These are phyloP conservation scores for Eristalinus sepulchralis DNA, from an alignment of 2,888 invertebrate species.

Conservation along the genomic window DNA sequence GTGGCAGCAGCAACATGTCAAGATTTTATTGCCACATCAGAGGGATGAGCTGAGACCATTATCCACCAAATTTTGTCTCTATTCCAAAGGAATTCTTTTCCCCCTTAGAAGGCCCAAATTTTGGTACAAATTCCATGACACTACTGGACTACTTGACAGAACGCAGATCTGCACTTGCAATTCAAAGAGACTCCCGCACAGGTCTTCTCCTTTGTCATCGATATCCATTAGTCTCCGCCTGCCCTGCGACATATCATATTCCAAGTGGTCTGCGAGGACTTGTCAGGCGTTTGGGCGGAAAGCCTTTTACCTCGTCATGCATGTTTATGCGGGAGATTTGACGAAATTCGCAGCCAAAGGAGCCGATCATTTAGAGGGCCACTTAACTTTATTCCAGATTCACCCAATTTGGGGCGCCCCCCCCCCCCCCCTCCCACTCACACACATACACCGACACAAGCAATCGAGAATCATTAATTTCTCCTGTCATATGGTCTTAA, in stretches of 20 bases:
- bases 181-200: background rate
- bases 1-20: too few species aligned
- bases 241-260: slow-evolving; percentile 40
- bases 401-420: slow-evolving; percentile 58
- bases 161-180: background rate
- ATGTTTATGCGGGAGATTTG: slow-evolving; percentile 24
- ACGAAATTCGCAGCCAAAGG: slow-evolving; percentile 51
- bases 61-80: too few species aligned
- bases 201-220: slow-evolving; percentile 2
- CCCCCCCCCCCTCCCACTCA: background rate
- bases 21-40: too few species aligned
- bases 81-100: too few species aligned
- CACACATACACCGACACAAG: slow-evolving; percentile 54
- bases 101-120: too few species aligned
- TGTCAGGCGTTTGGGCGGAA: background rate
- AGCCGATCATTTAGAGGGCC: slow-evolving; percentile 51
- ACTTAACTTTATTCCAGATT: slow-evolving; percentile 69
- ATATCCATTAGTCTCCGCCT: slow-evolving; percentile 25
- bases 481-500: slow-evolving; percentile 70
- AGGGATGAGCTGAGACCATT: too few species aligned
- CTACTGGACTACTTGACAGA: too few species aligned
- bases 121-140: too few species aligned
- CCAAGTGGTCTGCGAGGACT: background rate
- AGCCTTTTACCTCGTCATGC: background rate
- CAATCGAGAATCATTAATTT: slow-evolving; percentile 67